Evolutionary conservation across 2,113 vertebrate species (phyloP).

Genomic region (Nothocercus julius): DNA sequence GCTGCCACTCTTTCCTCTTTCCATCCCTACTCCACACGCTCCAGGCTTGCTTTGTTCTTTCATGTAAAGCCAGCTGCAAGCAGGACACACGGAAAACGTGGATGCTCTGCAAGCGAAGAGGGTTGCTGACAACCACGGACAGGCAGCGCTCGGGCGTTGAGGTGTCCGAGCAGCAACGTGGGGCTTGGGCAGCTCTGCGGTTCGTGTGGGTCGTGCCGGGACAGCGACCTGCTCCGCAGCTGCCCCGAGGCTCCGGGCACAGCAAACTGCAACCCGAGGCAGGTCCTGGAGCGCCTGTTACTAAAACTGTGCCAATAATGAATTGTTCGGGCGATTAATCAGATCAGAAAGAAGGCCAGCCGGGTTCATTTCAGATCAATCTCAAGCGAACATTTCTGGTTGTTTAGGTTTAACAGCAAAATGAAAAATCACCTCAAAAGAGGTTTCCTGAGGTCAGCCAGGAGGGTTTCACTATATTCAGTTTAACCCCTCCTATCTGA

Average conservation of each 20-base stretch:
- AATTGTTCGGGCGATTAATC: slow-evolving; percentile 18
- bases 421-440: background rate
- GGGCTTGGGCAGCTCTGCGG: background rate
- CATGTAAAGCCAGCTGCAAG: background rate
- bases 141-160: fast-evolving
- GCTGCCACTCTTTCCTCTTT: background rate
- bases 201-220: background rate
- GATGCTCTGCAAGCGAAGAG: background rate
- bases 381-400: fast-evolving
- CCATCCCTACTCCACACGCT: background rate
- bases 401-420: background rate
- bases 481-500: background rate
- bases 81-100: background rate
- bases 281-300: background rate
- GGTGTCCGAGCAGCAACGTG: fast-evolving
- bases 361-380: background rate
- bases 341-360: background rate
- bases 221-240: background rate
- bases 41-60: background rate
- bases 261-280: background rate
- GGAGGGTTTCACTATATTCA: background rate
- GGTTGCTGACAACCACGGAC: background rate
- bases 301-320: background rate
- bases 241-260: fast-evolving
- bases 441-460: background rate